Evolutionary conservation across 2,888 invertebrate species (phyloP), one percentile per base, ranked within the genome.

Genomic region (Myathropa florea): DNA sequence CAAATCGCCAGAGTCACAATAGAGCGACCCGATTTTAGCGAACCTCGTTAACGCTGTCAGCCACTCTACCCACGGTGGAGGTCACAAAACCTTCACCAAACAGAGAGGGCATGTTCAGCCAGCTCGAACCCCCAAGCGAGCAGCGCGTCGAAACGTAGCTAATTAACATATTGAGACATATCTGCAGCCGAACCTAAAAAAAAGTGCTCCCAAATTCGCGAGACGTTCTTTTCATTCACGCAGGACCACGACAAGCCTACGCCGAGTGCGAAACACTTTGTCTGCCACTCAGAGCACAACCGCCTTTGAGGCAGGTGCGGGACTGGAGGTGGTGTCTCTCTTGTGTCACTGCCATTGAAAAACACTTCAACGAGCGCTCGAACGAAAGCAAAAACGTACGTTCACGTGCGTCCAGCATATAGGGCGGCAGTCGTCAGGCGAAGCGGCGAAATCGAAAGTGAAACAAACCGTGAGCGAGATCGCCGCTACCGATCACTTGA

Each of bases 91-190:
- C 80, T 77, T 77, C 77, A 75, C 73, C 30, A 30, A 60, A 64
- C 33, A 21, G 23, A 72, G 59, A 59, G 72, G 21, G 64, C 59
- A 70, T 53, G 53, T 30, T 59, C 46, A 4, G 12, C 10, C 57
- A 3, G 24, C 57, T 7, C 18, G 4, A 18, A 6, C 46, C 46
- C 30, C 30, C 18, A 23, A 67, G 76, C 67, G 30, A 64, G 3
- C 53, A 26, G 28, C 21, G 46, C 36, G 36, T 65, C 33, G 14
- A 76, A 63, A 60, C 21, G 59, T 67, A 64, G 83, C 55, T 83
- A 80, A 83, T 83, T 83, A 83, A 75, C 79, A 83, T 83, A 83
- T 73, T 46, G 26, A 59, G 70, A 63, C 14, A 55, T 78, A 67
- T 78, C 83, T 61, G 10, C 14, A 60, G 75, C 70, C 79, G 21